These are phyloP conservation scores for Neolamprologus toae DNA, from an alignment of 2,113 vertebrate species.

Conservation along the genomic window DNA sequence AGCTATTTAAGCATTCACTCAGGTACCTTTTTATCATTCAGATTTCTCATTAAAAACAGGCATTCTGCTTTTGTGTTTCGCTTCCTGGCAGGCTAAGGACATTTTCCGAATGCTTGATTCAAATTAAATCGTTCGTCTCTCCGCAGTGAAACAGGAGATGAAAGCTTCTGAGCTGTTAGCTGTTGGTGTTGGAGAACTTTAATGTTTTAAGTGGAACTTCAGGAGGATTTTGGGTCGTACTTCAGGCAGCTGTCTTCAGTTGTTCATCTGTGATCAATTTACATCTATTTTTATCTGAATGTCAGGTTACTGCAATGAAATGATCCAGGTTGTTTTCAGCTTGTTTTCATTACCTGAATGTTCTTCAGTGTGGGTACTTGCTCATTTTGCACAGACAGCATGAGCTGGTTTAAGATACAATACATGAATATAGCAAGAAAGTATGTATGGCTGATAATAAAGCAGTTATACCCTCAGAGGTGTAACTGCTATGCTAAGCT, in stretches of 20 bases:
- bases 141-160: background rate
- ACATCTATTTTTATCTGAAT: background rate
- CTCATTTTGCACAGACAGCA: background rate
- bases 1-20: background rate
- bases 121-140: background rate
- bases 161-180: background rate
- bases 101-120: background rate
- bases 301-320: background rate
- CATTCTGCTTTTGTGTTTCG: background rate
- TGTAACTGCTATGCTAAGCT: background rate
- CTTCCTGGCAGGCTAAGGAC: background rate
- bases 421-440: background rate
- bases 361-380: background rate
- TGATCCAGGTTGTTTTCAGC: background rate
- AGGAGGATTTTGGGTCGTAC: background rate
- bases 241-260: background rate
- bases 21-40: background rate
- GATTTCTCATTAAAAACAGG: background rate
- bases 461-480: background rate
- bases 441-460: background rate
- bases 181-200: background rate
- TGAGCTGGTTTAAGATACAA: background rate
- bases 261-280: background rate
- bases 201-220: background rate
- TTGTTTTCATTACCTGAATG: background rate